These are phyloP conservation scores for Chrysotoxum bicinctum DNA, from an alignment of 2,888 invertebrate genomes.

Conservation along the genomic window DNA sequence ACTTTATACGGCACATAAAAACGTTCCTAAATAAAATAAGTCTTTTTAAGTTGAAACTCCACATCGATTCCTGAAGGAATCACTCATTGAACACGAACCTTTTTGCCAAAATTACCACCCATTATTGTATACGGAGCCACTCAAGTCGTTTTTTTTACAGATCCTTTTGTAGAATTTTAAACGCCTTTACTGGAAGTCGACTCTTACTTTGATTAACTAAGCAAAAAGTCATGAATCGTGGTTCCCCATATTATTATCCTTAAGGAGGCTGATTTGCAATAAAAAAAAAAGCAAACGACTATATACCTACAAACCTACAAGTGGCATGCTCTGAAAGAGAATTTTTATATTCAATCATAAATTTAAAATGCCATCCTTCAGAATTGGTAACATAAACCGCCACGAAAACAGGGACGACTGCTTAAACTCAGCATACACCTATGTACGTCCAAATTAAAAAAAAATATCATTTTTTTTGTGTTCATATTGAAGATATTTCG, in stretches of 20 bases:
- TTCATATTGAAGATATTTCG: constrained; percentile 40
- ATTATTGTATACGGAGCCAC: not conserved
- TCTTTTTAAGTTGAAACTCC: not conserved
- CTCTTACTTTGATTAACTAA: constrained; percentile 32
- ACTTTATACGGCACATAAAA: constrained; percentile 17
- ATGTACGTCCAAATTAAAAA: not conserved
- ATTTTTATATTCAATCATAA: constrained; percentile 71
- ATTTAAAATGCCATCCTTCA: constrained; percentile 57
- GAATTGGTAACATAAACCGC: constrained; percentile 22
- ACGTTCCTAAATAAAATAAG: constrained; percentile 11
- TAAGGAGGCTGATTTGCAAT: constrained; percentile 42
- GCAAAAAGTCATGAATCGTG: constrained; percentile 35
- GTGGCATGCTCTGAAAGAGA: constrained; percentile 1
- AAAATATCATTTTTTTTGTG: constrained; percentile 53
- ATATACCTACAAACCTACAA: not conserved
- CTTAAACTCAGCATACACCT: constrained; percentile 51
- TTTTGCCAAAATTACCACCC: constrained; percentile 22
- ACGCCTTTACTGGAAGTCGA: constrained; percentile 8
- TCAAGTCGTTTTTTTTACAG: not conserved
- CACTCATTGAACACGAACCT: constrained; percentile 29
- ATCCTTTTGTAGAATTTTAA: constrained; percentile 26
- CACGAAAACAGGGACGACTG: constrained; percentile 21
- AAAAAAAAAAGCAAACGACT: constrained; percentile 27
- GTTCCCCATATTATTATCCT: not conserved
- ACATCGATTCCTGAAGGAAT: constrained; percentile 16